These are phyloP conservation scores for Verasper variegatus DNA, from an alignment of 2,113 vertebrate genomes.

Conservation along the genomic window DNA sequence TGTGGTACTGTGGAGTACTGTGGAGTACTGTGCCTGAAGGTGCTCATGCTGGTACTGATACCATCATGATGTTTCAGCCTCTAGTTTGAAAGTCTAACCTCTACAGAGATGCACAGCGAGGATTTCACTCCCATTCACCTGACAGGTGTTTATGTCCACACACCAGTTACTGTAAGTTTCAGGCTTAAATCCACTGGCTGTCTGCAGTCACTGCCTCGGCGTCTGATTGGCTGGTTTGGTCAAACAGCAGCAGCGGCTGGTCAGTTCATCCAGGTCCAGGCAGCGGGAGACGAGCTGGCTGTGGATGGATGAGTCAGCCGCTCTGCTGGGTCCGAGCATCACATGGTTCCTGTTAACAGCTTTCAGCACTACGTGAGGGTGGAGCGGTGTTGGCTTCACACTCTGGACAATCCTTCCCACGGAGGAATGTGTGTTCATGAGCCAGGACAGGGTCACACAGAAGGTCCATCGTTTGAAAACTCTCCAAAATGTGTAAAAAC, in stretches of 20 bases:
- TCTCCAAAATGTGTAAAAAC: background rate
- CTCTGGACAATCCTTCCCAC: background rate
- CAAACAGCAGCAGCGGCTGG: background rate
- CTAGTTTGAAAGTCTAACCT: too few species aligned
- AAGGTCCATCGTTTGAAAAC: background rate
- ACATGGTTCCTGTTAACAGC: slow-evolving; percentile 21
- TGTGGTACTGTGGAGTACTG: too few species aligned
- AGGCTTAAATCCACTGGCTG: background rate
- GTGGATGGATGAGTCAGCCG: slow-evolving; percentile 3
- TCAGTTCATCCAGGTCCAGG: background rate
- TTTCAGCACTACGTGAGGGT: background rate
- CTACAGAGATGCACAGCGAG: too few species aligned
- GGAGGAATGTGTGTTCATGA: background rate
- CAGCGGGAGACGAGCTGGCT: background rate
- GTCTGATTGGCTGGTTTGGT: background rate
- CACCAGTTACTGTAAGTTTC: too few species aligned
- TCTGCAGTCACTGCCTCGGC: background rate
- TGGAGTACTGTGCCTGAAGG: too few species aligned
- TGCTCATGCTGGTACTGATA: too few species aligned
- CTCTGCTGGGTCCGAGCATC: slow-evolving; percentile 6
- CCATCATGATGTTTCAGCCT: too few species aligned
- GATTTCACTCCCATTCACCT: too few species aligned
- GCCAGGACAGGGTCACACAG: background rate
- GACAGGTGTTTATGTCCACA: too few species aligned
- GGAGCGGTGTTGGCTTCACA: slow-evolving; percentile 5